phyloP scores from a whole-genome alignment of 2,888 invertebrate species.

The Alentia gelatinosa region DNA sequence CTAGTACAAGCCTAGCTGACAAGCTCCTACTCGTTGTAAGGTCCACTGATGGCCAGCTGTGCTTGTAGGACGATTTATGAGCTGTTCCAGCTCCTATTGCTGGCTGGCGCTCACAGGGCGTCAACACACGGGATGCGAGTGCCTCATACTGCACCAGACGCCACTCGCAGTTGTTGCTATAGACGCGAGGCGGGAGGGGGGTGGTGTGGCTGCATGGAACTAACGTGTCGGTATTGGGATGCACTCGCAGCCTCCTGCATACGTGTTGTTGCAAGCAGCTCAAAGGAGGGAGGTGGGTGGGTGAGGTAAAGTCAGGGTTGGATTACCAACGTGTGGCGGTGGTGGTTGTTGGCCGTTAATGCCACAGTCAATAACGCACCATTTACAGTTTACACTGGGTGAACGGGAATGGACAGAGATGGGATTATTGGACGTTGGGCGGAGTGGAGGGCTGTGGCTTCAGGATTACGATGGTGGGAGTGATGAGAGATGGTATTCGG shows the following conservation, averaged over 20 bases:
- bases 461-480: no score
- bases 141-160: not conserved
- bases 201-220: not conserved
- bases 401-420: not conserved
- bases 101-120: no score
- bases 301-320: not conserved
- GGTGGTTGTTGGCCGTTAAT: not conserved
- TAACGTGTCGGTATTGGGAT: no score
- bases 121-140: no score
- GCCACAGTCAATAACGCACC: no score
- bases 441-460: no score
- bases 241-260: not conserved
- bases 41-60: not conserved
- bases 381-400: no score
- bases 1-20: not conserved
- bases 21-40: not conserved
- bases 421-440: not conserved
- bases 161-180: not conserved
- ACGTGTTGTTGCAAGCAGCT: constrained; percentile 1
- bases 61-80: no score
- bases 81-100: no score
- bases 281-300: not conserved
- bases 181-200: not conserved
- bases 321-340: not conserved
- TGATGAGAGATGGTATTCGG: not conserved